phyloP scores from a whole-genome alignment of 2,888 invertebrate genomes.

The Ectemnius lituratus region DNA sequence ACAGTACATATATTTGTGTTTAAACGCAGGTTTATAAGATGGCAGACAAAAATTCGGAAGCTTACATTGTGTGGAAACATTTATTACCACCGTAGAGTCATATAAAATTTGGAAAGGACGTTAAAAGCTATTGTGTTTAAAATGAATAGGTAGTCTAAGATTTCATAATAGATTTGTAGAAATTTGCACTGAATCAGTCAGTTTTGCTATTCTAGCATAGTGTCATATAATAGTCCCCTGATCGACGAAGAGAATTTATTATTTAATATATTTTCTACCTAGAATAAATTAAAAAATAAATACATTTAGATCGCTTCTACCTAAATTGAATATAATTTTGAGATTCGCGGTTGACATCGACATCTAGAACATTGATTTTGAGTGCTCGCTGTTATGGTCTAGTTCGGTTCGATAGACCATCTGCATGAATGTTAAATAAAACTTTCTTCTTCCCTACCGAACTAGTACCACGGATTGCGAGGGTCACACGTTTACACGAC shows the following conservation, averaged over 20 bases:
- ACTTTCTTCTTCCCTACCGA: slow-evolving; percentile 64
- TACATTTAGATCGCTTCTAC: slow-evolving; percentile 76
- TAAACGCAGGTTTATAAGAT: slow-evolving; percentile 29
- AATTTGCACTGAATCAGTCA: slow-evolving; percentile 38
- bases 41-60: slow-evolving; percentile 28
- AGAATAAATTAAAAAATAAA: slow-evolving; percentile 78
- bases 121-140: slow-evolving; percentile 64
- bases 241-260: slow-evolving; percentile 64
- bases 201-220: slow-evolving; percentile 43
- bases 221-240: slow-evolving; percentile 40
- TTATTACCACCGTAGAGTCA: slow-evolving; percentile 70
- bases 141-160: slow-evolving; percentile 48
- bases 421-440: slow-evolving; percentile 56
- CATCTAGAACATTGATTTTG: slow-evolving; percentile 66
- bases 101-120: slow-evolving; percentile 69
- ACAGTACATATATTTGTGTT: slow-evolving; percentile 15
- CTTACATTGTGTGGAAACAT: slow-evolving; percentile 57
- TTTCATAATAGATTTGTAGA: slow-evolving; percentile 43
- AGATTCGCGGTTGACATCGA: slow-evolving; percentile 67
- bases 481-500: slow-evolving; percentile 48
- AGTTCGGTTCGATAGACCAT: slow-evolving; percentile 43
- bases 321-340: slow-evolving; percentile 75
- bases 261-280: slow-evolving; percentile 73
- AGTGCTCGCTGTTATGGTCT: slow-evolving; percentile 57
- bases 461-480: slow-evolving; percentile 60